phyloP scores from a whole-genome alignment of 2,888 invertebrate genomes.

The Zelleria hepariella region DNA sequence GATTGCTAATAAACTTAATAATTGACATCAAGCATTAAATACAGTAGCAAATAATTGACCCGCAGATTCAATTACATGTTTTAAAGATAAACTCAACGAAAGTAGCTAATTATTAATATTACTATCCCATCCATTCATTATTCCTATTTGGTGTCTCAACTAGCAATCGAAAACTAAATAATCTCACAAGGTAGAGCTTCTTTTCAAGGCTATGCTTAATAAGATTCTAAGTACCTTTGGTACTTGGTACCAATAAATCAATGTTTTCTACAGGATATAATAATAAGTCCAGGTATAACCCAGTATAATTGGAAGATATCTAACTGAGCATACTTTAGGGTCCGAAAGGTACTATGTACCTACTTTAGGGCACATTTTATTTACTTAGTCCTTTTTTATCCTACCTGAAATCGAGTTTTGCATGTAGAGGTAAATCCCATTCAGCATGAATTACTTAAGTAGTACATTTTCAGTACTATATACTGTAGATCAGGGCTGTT shows the following conservation, averaged over 20 bases:
- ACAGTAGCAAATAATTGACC: not conserved
- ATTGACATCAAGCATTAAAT: not conserved
- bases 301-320: not conserved
- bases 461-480: too few relatives aligned
- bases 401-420: too few relatives aligned
- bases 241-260: too few relatives aligned
- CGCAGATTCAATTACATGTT: not conserved
- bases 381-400: too few relatives aligned
- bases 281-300: not conserved
- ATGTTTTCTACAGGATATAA: not conserved
- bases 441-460: too few relatives aligned
- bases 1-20: not conserved
- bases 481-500: too few relatives aligned
- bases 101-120: not conserved
- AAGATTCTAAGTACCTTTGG: not conserved
- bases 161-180: too few relatives aligned
- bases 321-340: not conserved
- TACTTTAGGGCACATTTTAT: not conserved
- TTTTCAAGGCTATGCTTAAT: not conserved
- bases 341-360: not conserved
- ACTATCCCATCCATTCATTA: too few relatives aligned
- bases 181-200: too few relatives aligned
- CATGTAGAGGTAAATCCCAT: too few relatives aligned
- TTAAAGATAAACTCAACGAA: not conserved
- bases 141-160: too few relatives aligned